These are phyloP conservation scores for Lutraria rhynchaena DNA, from an alignment of 1,140 invertebrate genomes.

Conservation along the genomic window DNA sequence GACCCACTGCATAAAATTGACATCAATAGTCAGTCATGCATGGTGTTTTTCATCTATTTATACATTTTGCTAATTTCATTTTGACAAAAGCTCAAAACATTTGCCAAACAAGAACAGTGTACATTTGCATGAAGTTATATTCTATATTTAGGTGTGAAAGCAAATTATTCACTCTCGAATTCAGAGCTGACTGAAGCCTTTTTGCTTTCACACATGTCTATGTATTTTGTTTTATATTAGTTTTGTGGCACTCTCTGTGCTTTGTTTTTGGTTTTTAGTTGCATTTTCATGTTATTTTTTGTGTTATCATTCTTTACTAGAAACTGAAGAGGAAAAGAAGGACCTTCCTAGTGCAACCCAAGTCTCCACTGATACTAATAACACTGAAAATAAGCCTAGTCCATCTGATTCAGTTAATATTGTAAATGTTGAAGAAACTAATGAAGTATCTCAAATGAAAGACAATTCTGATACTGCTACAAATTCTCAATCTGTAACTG, in stretches of 20 bases:
- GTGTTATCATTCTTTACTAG: slow-evolving; percentile 35
- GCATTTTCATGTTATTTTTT: slow-evolving; percentile 11
- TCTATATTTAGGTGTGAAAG: too few relatives aligned
- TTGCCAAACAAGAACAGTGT: too few relatives aligned
- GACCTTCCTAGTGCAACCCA: slow-evolving; percentile 26
- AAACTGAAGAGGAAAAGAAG: slow-evolving; percentile 45
- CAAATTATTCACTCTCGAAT: too few relatives aligned
- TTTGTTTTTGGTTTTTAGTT: slow-evolving; percentile 31
- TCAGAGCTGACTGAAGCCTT: too few relatives aligned
- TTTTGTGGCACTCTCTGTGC: neutral
- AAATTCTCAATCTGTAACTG: neutral
- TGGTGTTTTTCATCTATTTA: too few relatives aligned
- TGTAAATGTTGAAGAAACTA: neutral
- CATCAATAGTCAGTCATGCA: too few relatives aligned
- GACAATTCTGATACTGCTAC: neutral
- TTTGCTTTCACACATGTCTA: too few relatives aligned
- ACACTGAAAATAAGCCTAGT: slow-evolving; percentile 13
- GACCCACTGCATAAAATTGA: too few relatives aligned
- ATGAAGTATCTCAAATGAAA: neutral
- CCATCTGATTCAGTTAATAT: slow-evolving; percentile 13
- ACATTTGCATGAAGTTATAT: too few relatives aligned
- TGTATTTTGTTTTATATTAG: too few relatives aligned
- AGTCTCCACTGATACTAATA: slow-evolving; percentile 23
- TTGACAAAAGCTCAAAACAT: too few relatives aligned
- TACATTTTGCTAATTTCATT: too few relatives aligned